Evolutionary conservation across 2,113 vertebrate genomes (phyloP).

Genomic region (Trematomus loennbergii): DNA sequence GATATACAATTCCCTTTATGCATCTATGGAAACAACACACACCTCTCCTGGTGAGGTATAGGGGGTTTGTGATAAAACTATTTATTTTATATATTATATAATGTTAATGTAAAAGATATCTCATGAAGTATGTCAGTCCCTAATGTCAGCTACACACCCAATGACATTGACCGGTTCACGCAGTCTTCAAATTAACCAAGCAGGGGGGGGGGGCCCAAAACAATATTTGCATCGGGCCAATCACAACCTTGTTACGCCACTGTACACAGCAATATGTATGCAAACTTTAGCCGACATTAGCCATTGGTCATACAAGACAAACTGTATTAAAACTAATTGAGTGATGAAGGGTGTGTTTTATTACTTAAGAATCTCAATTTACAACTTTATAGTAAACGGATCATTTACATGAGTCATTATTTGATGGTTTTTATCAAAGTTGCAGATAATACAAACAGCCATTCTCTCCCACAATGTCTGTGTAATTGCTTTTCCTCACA

Average conservation of each 20-base stretch:
- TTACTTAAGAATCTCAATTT: background rate
- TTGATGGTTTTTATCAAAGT: background rate
- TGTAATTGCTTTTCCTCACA: conserved; percentile 25
- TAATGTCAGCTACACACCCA: background rate
- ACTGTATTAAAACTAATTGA: background rate
- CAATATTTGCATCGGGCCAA: too few species aligned
- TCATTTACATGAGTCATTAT: background rate
- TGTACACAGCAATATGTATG: background rate
- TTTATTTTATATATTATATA: background rate
- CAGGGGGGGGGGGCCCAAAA: too few species aligned
- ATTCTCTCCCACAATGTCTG: background rate
- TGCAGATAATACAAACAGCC: background rate
- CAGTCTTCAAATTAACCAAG: too few species aligned
- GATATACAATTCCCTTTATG: background rate
- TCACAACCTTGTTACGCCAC: too few species aligned
- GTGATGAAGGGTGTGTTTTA: background rate
- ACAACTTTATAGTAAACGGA: background rate
- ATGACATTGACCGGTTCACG: too few species aligned
- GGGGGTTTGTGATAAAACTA: background rate
- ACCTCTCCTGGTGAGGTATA: background rate
- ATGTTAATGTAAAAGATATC: background rate
- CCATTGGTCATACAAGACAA: background rate
- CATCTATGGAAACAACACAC: background rate
- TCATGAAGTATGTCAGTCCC: too few species aligned
- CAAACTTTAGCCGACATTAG: background rate